These are phyloP conservation scores for Seriola rivoliana DNA, from an alignment of 2,113 vertebrate species.

Conservation along the genomic window DNA sequence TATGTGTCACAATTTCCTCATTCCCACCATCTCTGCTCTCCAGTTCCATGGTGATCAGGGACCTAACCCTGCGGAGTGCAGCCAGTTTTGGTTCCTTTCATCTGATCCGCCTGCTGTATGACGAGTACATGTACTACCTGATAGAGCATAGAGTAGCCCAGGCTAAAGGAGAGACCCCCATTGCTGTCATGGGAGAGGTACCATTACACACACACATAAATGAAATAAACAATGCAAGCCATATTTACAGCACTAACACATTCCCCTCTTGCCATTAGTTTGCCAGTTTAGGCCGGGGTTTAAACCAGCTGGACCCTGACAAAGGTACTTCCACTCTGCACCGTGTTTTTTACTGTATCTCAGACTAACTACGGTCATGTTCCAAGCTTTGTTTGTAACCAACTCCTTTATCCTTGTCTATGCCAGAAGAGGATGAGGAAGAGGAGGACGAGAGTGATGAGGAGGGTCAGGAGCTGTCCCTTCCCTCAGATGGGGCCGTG, in stretches of 20 bases:
- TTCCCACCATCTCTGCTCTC: slow-evolving; percentile 13
- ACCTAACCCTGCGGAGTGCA: slow-evolving; percentile 93
- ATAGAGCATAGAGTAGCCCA: slow-evolving; percentile 94
- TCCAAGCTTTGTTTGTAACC: neutral
- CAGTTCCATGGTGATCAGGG: slow-evolving; percentile 95
- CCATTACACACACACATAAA: neutral
- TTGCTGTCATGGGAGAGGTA: slow-evolving; percentile 97
- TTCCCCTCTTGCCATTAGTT: slow-evolving; percentile 81
- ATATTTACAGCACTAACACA: slow-evolving; percentile 19
- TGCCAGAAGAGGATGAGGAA: slow-evolving; percentile 93
- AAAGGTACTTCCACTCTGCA: slow-evolving; percentile 85
- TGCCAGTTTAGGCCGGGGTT: slow-evolving; percentile 89
- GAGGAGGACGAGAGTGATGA: slow-evolving; percentile 95
- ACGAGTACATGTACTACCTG: slow-evolving; percentile 97
- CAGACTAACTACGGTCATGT: neutral
- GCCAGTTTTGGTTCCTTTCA: slow-evolving; percentile 96
- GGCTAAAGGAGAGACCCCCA: slow-evolving; percentile 93
- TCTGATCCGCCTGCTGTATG: slow-evolving; percentile 93
- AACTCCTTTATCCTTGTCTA: neutral
- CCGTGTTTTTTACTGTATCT: neutral
- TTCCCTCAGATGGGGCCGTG: slow-evolving; percentile 83
- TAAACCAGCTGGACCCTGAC: slow-evolving; percentile 90
- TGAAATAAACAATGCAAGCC: neutral
- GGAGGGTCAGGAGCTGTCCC: slow-evolving; percentile 90
- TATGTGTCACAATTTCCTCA: neutral